Base-by-base conservation (phyloP, 1,140 invertebrate species). In the Apis laboriosa region DNA sequence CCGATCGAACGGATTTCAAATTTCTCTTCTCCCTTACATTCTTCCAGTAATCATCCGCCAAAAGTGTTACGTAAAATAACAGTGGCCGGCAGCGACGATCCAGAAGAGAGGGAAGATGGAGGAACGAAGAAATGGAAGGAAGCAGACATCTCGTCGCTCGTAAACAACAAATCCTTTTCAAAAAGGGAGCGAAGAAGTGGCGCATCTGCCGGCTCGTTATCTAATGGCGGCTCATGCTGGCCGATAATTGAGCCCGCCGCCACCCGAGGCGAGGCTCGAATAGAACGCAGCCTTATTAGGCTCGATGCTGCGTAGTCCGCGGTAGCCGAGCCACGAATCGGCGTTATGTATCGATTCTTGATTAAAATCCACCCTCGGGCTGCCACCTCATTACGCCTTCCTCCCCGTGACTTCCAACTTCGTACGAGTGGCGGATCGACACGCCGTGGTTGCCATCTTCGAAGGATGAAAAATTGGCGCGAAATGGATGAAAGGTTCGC, bases 181-280 rank as follows among this genome's bases (percentile, higher is more conserved):
- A 28, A 77, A 77, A 82, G 79, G 61, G 34, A 61, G 60, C 77
- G 63, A 64, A 55, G 63, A 70, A 82, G 66, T 70, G 61, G 67
- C 83, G 86, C 92, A 93, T 93, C 93, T 93, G 92, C 91, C 88
- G 73, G 84, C 91, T 93, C 91, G 93, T 93, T 94, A 93, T 93
- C 93, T 94, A 94, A 94, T 93, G 91, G 90, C 89, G 88, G 85
- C 86, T 92, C 90, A 90, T 92, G 88, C 86, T 72, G 84, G 53
- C 85, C 87, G 90, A 93, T 93, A 93, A 94, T 94, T 93, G 93
- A 92, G 84, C 90, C 78, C 68, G 86, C 86, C 77, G 78, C 81
- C 87, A 92, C 92, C 93, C 84, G 86, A 90, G 91, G 91, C 90
- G 84, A 85, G 84, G 86, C 51, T 68, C 84, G 76, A 90, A 90